These are phyloP conservation scores for Trisateles emortualis DNA, from an alignment of 2,888 invertebrate species.

Conservation along the genomic window DNA sequence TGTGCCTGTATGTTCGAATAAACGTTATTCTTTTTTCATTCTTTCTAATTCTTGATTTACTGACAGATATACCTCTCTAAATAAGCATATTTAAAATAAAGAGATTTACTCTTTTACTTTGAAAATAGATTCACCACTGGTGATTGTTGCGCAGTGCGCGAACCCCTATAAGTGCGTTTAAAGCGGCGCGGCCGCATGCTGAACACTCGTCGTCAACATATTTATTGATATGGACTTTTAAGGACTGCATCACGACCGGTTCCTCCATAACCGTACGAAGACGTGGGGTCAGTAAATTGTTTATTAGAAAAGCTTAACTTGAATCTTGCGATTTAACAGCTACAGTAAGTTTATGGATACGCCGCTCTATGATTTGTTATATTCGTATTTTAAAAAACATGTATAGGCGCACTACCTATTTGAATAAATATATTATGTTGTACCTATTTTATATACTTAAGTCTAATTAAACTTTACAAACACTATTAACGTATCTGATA, in stretches of 20 bases:
- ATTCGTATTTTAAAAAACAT: background rate
- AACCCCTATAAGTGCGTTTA: background rate
- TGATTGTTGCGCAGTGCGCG: no score
- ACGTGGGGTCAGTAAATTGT: conserved; percentile 37
- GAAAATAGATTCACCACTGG: no score
- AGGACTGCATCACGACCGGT: conserved; percentile 43
- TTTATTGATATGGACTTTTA: conserved; percentile 53
- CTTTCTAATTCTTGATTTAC: no score
- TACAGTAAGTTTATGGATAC: conserved; percentile 19
- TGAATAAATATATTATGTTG: conserved; percentile 22
- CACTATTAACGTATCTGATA: no score
- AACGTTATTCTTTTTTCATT: no score
- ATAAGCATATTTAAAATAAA: no score
- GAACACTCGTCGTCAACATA: conserved; percentile 42
- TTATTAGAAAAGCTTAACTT: conserved; percentile 31
- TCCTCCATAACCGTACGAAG: conserved; percentile 36
- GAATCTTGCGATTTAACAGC: conserved; percentile 31
- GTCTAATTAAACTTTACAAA: no score
- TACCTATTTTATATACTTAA: no score
- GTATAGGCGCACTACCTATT: background rate
- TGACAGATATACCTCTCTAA: no score
- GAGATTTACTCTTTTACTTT: no score
- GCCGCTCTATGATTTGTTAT: conserved; percentile 14
- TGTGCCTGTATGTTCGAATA: no score
- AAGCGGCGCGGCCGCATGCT: conserved; percentile 8